These are phyloP conservation scores for Aethes cnicana DNA, from an alignment of 2,888 invertebrate species.

Conservation along the genomic window DNA sequence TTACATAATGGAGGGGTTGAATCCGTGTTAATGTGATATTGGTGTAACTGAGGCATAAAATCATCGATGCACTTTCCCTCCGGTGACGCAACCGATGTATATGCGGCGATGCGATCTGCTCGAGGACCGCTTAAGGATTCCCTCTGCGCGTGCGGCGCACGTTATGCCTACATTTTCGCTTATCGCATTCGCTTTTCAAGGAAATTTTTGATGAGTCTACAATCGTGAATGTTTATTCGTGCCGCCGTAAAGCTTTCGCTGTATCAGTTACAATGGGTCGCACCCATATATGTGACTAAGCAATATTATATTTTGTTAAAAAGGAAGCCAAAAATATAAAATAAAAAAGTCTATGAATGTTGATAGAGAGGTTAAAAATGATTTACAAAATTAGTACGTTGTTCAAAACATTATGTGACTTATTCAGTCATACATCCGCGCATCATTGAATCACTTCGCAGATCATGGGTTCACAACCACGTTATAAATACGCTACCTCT, in stretches of 20 bases:
- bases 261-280: too few relatives aligned
- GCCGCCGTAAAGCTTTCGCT: too few relatives aligned
- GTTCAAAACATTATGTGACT: too few relatives aligned
- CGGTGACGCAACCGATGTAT: conserved; percentile 56
- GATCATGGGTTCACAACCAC: too few relatives aligned
- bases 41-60: conserved; percentile 36
- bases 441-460: too few relatives aligned
- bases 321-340: too few relatives aligned
- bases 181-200: neutral
- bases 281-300: too few relatives aligned
- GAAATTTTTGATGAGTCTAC: conserved; percentile 4
- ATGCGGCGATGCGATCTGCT: conserved; percentile 61
- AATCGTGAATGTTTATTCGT: neutral
- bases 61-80: conserved; percentile 70
- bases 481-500: too few relatives aligned
- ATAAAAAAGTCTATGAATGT: too few relatives aligned
- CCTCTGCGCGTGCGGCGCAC: conserved; percentile 18
- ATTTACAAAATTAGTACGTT: neutral
- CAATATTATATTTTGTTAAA: too few relatives aligned
- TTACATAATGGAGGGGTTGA: conserved; percentile 20
- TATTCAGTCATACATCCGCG: too few relatives aligned
- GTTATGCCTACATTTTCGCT: conserved; percentile 13
- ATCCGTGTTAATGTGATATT: conserved; percentile 22
- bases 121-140: conserved; percentile 61
- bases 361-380: too few relatives aligned